phyloP scores from a whole-genome alignment of 1,140 invertebrate species.

The Tetramorium parvispinum region DNA sequence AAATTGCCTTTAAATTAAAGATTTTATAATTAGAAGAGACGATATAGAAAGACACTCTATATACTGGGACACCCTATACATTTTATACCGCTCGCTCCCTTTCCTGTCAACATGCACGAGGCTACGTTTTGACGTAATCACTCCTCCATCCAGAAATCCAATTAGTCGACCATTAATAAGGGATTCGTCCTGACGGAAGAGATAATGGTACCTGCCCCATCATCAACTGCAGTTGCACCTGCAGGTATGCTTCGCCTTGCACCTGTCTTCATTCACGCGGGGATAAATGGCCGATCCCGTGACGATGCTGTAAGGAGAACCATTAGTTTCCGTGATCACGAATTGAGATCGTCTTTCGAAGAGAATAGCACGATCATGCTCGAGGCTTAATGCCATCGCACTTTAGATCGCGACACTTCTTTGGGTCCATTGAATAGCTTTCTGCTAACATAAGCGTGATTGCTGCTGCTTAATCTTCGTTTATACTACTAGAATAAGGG shows the following conservation, averaged over 20 bases:
- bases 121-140: slow-evolving; percentile 67
- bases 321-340: slow-evolving; percentile 69
- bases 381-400: slow-evolving; percentile 30
- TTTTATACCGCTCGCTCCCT: not conserved
- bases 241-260: slow-evolving; percentile 54
- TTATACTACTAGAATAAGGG: not conserved
- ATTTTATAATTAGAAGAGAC: not conserved
- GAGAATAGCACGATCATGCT: slow-evolving; percentile 42
- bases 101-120: slow-evolving; percentile 29
- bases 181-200: slow-evolving; percentile 72
- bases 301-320: slow-evolving; percentile 47
- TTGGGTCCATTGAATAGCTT: slow-evolving; percentile 10
- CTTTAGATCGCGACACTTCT: slow-evolving; percentile 40
- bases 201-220: slow-evolving; percentile 76
- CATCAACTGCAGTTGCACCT: slow-evolving; percentile 41
- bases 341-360: slow-evolving; percentile 77
- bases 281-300: slow-evolving; percentile 52
- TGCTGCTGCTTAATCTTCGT: not conserved
- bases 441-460: slow-evolving; percentile 21
- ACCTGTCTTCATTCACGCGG: slow-evolving; percentile 48
- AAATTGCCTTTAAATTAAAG: not conserved
- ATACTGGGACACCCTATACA: slow-evolving; percentile 12
- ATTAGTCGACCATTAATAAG: slow-evolving; percentile 82
- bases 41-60: not conserved
- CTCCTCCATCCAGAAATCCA: slow-evolving; percentile 76